Evolutionary conservation across 2,888 invertebrate species (phyloP).

Genomic region (Aplocera efformata): DNA sequence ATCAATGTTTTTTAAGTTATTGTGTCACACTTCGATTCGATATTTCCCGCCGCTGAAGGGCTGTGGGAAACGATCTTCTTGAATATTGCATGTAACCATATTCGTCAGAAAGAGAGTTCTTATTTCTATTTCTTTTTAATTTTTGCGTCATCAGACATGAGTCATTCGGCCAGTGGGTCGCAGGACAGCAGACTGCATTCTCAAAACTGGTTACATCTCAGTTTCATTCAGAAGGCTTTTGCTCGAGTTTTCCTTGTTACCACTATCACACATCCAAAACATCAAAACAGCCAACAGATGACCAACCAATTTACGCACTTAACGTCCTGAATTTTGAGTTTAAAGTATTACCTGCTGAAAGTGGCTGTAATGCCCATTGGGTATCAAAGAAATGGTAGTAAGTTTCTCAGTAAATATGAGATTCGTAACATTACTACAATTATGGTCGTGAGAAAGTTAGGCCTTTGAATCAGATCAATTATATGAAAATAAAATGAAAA

Average conservation of each 20-base stretch:
- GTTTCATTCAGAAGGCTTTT: conserved; percentile 27
- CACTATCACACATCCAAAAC: conserved; percentile 9
- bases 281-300: background rate
- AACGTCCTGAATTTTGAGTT: background rate
- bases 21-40: too few relatives aligned
- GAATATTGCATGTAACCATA: too few relatives aligned
- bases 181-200: conserved; percentile 42
- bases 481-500: background rate
- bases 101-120: too few relatives aligned
- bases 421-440: conserved; percentile 42
- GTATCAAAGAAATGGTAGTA: conserved; percentile 28
- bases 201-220: conserved; percentile 44
- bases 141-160: conserved; percentile 34
- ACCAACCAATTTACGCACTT: conserved; percentile 12
- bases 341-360: background rate
- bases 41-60: too few relatives aligned
- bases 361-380: background rate
- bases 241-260: conserved; percentile 27
- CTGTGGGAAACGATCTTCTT: too few relatives aligned
- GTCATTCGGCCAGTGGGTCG: conserved; percentile 65
- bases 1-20: too few relatives aligned
- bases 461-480: conserved; percentile 30
- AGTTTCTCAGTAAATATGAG: conserved; percentile 44
- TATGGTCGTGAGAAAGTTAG: conserved; percentile 45
- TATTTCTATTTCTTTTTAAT: conserved; percentile 15